These are phyloP conservation scores for Gastrophryne carolinensis DNA, from an alignment of 2,797 vertebrate genomes.

Conservation along the genomic window DNA sequence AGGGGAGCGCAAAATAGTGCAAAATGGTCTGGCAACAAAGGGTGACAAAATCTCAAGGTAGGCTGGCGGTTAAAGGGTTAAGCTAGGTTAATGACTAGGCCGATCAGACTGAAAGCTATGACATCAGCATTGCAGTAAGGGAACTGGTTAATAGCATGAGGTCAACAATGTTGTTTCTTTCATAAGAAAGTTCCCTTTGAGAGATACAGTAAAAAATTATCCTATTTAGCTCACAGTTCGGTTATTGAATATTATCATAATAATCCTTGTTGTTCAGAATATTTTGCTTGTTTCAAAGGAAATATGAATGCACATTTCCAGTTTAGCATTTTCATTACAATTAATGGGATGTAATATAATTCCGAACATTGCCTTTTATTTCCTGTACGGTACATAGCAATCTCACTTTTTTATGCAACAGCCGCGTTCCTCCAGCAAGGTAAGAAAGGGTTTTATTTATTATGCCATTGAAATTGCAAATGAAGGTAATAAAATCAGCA, in stretches of 20 bases:
- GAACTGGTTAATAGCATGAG: too few relatives aligned
- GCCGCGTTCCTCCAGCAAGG: conserved; percentile 24
- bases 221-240: conserved; percentile 13
- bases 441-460: conserved; percentile 48
- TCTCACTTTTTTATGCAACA: conserved; percentile 45
- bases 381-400: conserved; percentile 27
- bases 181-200: too few relatives aligned
- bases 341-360: conserved; percentile 50
- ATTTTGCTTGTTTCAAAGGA: conserved; percentile 30
- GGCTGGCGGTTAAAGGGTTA: too few relatives aligned
- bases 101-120: too few relatives aligned
- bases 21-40: too few relatives aligned
- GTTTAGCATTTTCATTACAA: conserved; percentile 47
- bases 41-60: too few relatives aligned
- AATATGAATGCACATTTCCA: conserved; percentile 39
- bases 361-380: conserved; percentile 44
- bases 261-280: conserved; percentile 18
- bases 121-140: too few relatives aligned
- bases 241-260: conserved; percentile 43
- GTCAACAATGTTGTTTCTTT: too few relatives aligned
- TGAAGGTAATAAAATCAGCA: conserved; percentile 52
- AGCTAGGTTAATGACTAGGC: too few relatives aligned
- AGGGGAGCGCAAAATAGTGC: too few relatives aligned
- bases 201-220: too few relatives aligned
- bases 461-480: conserved; percentile 51